Conservation (phyloP, 2,797 vertebrate genomes). For the Tinamus major region DNA sequence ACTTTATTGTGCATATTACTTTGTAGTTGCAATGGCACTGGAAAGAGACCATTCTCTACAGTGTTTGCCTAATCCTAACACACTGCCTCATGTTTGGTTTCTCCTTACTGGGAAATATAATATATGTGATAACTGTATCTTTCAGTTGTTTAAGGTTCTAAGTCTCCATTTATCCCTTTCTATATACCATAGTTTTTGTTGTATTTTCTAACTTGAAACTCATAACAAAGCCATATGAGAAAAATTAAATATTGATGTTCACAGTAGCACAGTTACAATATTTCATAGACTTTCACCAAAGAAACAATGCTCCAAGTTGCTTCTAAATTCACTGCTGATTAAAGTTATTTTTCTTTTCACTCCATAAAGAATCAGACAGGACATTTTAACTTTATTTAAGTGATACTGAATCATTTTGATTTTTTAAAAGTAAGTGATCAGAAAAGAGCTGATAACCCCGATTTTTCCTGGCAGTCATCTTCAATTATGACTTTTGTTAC, state of each 20-base stretch:
- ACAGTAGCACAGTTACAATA: slow-evolving; percentile 10
- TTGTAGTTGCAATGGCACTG: neutral
- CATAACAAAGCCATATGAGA: slow-evolving; percentile 37
- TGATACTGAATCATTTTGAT: neutral
- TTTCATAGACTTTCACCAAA: slow-evolving; percentile 46
- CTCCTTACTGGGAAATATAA: neutral
- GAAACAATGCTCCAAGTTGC: slow-evolving; percentile 24
- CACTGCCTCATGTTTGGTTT: neutral
- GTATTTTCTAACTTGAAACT: slow-evolving; percentile 19
- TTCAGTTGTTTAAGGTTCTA: neutral
- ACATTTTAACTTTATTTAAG: slow-evolving; percentile 38
- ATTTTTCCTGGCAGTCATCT: neutral
- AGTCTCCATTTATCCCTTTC: slow-evolving; percentile 7
- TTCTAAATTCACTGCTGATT: neutral
- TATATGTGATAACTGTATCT: neutral
- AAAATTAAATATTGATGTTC: slow-evolving; percentile 60
- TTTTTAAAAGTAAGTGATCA: neutral
- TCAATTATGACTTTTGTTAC: neutral
- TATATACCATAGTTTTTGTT: neutral
- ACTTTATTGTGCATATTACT: neutral
- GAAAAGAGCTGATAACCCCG: neutral
- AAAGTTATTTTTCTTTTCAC: slow-evolving; percentile 14
- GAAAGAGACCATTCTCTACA: neutral
- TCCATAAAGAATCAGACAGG: slow-evolving; percentile 15
- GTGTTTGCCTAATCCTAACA: neutral